Percentiles rank a stretch among this genome's conserved stretches.
phyloP scores from a whole-genome alignment of 2,888 invertebrate genomes.

The Drosophila borborema region DNA sequence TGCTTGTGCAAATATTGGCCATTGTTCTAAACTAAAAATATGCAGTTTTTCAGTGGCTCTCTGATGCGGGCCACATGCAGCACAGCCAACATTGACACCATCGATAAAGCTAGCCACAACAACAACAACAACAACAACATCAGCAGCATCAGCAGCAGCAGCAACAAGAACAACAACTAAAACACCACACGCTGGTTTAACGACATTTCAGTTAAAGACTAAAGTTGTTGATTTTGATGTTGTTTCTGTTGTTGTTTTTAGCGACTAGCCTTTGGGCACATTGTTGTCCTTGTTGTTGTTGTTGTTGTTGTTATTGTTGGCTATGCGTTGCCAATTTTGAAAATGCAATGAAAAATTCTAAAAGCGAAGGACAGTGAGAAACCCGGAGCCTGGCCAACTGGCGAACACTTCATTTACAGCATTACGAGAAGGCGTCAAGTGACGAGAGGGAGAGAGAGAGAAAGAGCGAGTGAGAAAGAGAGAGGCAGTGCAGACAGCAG shows the following conservation, averaged over 20 bases:
- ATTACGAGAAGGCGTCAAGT: conserved; percentile 42
- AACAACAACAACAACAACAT: not conserved
- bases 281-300: conserved; percentile 20
- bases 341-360: conserved; percentile 70
- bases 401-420: conserved; percentile 70
- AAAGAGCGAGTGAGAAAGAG: not conserved
- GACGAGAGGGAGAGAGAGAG: not conserved
- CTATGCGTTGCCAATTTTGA: conserved; percentile 64
- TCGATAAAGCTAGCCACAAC: not conserved
- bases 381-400: conserved; percentile 37
- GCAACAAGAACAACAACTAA: not conserved
- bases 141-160: not conserved
- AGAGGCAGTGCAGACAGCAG: conserved; percentile 2
- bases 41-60: conserved; percentile 35
- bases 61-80: conserved; percentile 10
- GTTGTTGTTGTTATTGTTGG: conserved; percentile 36
- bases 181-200: conserved; percentile 47
- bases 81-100: conserved; percentile 19
- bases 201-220: conserved; percentile 58
- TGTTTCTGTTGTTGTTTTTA: conserved; percentile 9
- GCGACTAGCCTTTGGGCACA: conserved; percentile 8
- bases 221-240: conserved; percentile 64
- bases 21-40: conserved; percentile 55
- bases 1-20: conserved; percentile 48
- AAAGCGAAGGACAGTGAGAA: conserved; percentile 50